Conservation (phyloP, 1,140 invertebrate genomes). For the Uloborus diversus region DNA sequence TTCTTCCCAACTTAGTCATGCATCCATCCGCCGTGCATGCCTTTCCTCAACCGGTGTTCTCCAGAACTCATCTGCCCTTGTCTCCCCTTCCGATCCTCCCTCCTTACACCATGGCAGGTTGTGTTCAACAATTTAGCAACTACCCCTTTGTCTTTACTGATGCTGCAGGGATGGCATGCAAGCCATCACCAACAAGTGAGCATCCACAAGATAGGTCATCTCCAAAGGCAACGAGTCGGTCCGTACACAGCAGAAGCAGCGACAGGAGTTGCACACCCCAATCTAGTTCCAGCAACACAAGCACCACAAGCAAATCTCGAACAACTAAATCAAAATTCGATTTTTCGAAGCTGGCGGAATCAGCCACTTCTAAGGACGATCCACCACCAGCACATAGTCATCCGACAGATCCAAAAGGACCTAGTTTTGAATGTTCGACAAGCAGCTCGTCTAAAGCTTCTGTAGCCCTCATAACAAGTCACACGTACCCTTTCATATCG, state of each 20-base stretch:
- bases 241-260: not conserved
- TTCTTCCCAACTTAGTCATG: slow-evolving; percentile 41
- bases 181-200: not conserved
- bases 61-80: slow-evolving; percentile 45
- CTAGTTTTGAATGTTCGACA: not conserved
- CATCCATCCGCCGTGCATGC: slow-evolving; percentile 39
- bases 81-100: slow-evolving; percentile 45
- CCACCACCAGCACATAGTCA: slow-evolving; percentile 13
- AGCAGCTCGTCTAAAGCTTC: slow-evolving; percentile 3
- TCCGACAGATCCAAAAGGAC: not conserved
- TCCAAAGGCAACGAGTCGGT: not conserved
- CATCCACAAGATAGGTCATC: not conserved
- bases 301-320: not conserved
- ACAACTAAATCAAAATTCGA: slow-evolving; percentile 59
- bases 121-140: slow-evolving; percentile 29
- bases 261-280: not conserved
- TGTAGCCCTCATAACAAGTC: slow-evolving; percentile 44
- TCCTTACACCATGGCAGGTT: slow-evolving; percentile 41
- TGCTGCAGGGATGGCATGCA: not conserved
- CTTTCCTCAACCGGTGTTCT: slow-evolving; percentile 41
- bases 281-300: not conserved
- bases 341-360: slow-evolving; percentile 61
- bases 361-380: slow-evolving; percentile 58
- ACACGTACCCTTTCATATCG: slow-evolving; percentile 48
- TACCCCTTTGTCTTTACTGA: slow-evolving; percentile 38